Evolutionary conservation across 2,888 invertebrate species (phyloP), one percentile per base, ranked within the genome.

Genomic region (Acrobasis consociella): DNA sequence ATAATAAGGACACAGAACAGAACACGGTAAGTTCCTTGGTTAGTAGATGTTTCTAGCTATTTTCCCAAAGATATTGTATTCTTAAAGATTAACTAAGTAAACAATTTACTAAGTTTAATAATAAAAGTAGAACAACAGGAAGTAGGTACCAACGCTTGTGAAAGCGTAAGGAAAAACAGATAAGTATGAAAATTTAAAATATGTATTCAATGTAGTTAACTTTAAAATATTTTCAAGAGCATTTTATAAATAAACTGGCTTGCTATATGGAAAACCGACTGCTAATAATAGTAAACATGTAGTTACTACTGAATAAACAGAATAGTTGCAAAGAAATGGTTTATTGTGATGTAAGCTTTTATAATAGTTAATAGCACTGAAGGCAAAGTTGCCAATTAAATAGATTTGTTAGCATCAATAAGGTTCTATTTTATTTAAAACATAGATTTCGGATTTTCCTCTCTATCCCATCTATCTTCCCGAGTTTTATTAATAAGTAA

Each of bases 241-340:
- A 22, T 5, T 22, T 3, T 3, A 2, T 31, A 31, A 31, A 31
- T n/a, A n/a, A 3, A 46, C 11, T 5, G 46, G n/a, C 46, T 7
- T 3, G 46, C 11, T 5, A 11, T 0, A 46, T 13, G 46, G 46
- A 46, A 9, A 46, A 46, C 9, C 13, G 46, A 46, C n/a, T 1
- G 7, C 2, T 46, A 13, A 46, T 13, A 13, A 46, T 46, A 46
- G 7, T 46, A 46, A 3, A 31, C 2, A 13, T 10, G 46, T 46
- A 13, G 46, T 11, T 13, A 46, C 1, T 46, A 1, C 9, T 22
- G 17, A 5, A 15, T 39, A 52, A 51, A 49, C 16, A 49, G 42
- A 31, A 22, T 50, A 52, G 52, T 51, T 38, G 46, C n/a, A 46
- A 46, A 11, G 46, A 46, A 46, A 46, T 46, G 46, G 46, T 46